Evolutionary conservation across 2,113 vertebrate genomes (phyloP).

Genomic region (Takifugu flavidus): DNA sequence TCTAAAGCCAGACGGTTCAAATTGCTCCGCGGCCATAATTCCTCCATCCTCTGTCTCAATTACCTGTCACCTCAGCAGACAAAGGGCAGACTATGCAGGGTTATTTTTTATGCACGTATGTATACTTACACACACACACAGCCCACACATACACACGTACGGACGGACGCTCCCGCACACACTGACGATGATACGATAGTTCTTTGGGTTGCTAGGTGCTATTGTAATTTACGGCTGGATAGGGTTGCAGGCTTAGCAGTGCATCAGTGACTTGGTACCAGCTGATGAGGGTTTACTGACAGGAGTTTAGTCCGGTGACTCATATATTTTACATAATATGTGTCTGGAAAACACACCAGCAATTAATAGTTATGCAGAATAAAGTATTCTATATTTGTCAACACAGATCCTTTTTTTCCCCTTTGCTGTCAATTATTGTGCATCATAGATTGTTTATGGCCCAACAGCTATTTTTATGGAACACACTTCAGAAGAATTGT

Average conservation of each 20-base stretch:
- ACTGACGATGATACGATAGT: slow-evolving; percentile 34
- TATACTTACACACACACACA: slow-evolving; percentile 17
- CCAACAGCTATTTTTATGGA: not conserved
- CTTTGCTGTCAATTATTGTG: not conserved
- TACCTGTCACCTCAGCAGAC: slow-evolving; percentile 60
- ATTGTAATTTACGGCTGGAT: slow-evolving; percentile 51
- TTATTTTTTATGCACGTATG: slow-evolving; percentile 39
- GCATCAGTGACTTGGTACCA: slow-evolving; percentile 42
- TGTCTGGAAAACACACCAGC: not conserved
- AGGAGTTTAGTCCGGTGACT: slow-evolving; percentile 15
- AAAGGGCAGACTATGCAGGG: slow-evolving; percentile 52
- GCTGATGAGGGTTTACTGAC: slow-evolving; percentile 47
- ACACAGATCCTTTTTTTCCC: slow-evolving; percentile 2
- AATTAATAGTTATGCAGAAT: slow-evolving; percentile 22
- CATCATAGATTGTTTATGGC: not conserved
- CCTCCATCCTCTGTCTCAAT: slow-evolving; percentile 62
- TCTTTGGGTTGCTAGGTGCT: slow-evolving; percentile 53
- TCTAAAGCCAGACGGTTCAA: slow-evolving; percentile 56
- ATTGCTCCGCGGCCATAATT: slow-evolving; percentile 60
- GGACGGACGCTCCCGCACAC: slow-evolving; percentile 3
- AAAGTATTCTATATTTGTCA: slow-evolving; percentile 36
- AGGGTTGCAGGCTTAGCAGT: slow-evolving; percentile 52
- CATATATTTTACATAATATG: slow-evolving; percentile 13
- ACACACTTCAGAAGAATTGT: not conserved
- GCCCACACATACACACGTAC: slow-evolving; percentile 6